Conservation (phyloP, 2,113 vertebrate genomes). For the Otus sunia region DNA sequence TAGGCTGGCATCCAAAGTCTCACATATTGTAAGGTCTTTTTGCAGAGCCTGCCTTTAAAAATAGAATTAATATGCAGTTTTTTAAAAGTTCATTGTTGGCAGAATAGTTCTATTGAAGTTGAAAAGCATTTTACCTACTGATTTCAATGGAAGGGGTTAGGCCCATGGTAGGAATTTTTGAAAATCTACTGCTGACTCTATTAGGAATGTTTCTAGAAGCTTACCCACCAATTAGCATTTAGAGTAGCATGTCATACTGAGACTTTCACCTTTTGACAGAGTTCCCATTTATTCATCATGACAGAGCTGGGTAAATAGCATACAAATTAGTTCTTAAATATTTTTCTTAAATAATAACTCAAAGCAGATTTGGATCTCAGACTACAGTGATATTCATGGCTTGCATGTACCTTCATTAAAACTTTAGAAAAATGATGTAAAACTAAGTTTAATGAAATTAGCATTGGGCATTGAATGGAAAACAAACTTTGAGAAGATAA, state of each 20-base stretch:
- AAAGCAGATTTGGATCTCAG: not conserved
- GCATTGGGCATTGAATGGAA: not conserved
- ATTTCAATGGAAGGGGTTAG: not conserved
- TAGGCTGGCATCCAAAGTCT: not conserved
- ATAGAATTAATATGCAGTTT: not conserved
- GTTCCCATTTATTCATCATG: not conserved
- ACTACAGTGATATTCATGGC: not conserved
- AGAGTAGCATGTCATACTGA: not conserved
- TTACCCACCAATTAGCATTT: not conserved
- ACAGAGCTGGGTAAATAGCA: not conserved
- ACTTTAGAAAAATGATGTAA: not conserved
- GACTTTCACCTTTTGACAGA: not conserved
- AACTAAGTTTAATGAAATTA: not conserved
- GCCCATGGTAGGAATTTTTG: not conserved
- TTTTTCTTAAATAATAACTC: not conserved
- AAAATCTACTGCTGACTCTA: not conserved
- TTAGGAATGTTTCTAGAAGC: not conserved
- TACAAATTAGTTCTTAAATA: not conserved
- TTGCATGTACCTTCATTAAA: not conserved
- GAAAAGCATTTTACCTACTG: not conserved
- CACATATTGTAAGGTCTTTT: not conserved
- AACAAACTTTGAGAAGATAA: not conserved
- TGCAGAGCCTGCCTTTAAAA: not conserved
- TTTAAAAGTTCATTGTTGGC: not conserved
- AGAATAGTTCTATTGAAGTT: not conserved